These are phyloP conservation scores for Enoplolaimus lenunculus DNA, from an alignment of 2,888 invertebrate genomes.

Conservation along the genomic window DNA sequence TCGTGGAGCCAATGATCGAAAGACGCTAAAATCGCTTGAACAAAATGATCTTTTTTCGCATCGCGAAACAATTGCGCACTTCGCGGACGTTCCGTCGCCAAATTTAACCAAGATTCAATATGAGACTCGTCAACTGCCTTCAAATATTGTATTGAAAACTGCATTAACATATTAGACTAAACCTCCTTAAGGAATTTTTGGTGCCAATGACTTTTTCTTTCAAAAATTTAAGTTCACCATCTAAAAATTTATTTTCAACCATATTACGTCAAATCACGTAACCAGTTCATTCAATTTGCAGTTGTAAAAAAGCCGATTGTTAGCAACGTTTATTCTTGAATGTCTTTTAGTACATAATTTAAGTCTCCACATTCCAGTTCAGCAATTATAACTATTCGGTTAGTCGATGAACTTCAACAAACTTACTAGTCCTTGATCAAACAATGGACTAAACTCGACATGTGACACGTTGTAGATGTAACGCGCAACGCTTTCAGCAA, in stretches of 20 bases:
- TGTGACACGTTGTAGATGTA: constrained; percentile 47
- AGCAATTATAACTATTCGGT: no score
- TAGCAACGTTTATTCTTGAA: no score
- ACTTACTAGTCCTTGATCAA: background rate
- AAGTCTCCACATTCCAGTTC: no score
- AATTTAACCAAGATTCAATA: constrained; percentile 60
- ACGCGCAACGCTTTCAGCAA: constrained; percentile 65
- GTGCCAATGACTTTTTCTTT: no score
- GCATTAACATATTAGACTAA: no score
- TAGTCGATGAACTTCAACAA: no score
- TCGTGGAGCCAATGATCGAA: constrained; percentile 23
- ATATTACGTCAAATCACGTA: background rate
- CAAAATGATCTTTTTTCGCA: constrained; percentile 14
- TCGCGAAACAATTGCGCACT: constrained; percentile 58
- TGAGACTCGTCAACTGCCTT: constrained; percentile 61
- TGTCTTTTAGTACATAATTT: no score
- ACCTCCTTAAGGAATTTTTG: no score
- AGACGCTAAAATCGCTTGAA: constrained; percentile 13
- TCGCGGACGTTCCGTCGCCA: constrained; percentile 57
- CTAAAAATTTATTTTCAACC: background rate
- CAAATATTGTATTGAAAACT: no score
- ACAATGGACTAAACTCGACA: background rate
- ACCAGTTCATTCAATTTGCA: no score
- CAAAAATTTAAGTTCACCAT: no score
- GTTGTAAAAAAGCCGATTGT: no score